These are phyloP conservation scores for Oreochromis niloticus DNA, from an alignment of 2,113 vertebrate species.

Conservation along the genomic window DNA sequence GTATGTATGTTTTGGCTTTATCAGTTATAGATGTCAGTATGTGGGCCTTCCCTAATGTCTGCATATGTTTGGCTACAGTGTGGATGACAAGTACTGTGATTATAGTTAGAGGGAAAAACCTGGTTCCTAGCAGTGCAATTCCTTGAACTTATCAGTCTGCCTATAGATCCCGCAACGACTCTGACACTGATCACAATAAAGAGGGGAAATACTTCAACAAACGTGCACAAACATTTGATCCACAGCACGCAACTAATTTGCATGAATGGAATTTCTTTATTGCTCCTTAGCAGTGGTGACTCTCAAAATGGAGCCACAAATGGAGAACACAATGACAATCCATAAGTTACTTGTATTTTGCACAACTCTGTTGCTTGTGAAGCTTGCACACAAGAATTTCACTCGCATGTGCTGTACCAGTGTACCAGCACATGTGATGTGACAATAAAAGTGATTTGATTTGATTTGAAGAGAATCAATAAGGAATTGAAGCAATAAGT, in stretches of 20 bases:
- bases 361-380: background rate
- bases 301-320: fast-evolving
- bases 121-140: background rate
- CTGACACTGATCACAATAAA: background rate
- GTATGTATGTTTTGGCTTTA: background rate
- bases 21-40: background rate
- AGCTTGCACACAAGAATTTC: background rate
- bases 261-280: background rate
- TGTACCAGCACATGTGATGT: background rate
- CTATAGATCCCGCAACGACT: fast-evolving
- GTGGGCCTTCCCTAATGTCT: background rate
- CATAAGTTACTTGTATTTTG: background rate
- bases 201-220: background rate
- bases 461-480: fast-evolving
- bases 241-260: background rate
- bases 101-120: background rate
- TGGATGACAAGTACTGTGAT: background rate
- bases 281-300: background rate
- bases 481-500: background rate
- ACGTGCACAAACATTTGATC: background rate
- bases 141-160: background rate
- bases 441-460: background rate
- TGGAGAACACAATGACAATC: fast-evolving
- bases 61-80: background rate
- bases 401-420: background rate